These are phyloP conservation scores for Oxycera nigricornis DNA, from an alignment of 2,888 invertebrate species.

Conservation along the genomic window DNA sequence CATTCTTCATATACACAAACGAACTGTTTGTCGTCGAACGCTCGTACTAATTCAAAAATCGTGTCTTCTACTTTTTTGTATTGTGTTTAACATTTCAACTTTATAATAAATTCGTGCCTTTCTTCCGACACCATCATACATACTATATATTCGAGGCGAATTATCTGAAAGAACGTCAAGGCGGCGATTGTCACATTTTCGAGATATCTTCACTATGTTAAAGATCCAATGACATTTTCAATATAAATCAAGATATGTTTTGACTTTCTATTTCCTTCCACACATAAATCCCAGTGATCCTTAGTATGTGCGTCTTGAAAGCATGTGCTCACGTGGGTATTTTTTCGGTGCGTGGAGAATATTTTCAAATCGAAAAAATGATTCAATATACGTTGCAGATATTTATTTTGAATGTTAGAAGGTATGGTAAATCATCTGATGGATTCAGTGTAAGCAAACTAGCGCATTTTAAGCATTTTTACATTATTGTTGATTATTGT, in stretches of 20 bases:
- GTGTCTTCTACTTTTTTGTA: constrained; percentile 28
- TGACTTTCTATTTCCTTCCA: constrained; percentile 48
- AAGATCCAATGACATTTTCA: constrained; percentile 41
- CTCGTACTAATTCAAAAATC: constrained; percentile 40
- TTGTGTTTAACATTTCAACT: neutral
- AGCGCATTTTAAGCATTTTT: too few relatives aligned
- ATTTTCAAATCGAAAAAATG: neutral
- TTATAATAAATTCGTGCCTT: too few relatives aligned
- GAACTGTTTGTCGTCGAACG: too few relatives aligned
- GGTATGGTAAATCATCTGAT: too few relatives aligned
- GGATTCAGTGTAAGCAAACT: too few relatives aligned
- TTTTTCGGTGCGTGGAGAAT: neutral
- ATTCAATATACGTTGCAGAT: neutral
- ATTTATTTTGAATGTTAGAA: too few relatives aligned
- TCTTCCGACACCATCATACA: neutral
- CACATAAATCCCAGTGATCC: neutral
- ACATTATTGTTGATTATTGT: too few relatives aligned
- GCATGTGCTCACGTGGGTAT: neutral
- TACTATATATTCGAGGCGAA: neutral
- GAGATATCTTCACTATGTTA: constrained; percentile 8
- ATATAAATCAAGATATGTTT: constrained; percentile 48
- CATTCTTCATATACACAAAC: too few relatives aligned
- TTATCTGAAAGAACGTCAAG: neutral
- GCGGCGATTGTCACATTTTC: neutral
- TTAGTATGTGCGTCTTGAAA: neutral